These are phyloP conservation scores for Ceratitis capitata DNA, from an alignment of 1,140 invertebrate species.

Conservation along the genomic window DNA sequence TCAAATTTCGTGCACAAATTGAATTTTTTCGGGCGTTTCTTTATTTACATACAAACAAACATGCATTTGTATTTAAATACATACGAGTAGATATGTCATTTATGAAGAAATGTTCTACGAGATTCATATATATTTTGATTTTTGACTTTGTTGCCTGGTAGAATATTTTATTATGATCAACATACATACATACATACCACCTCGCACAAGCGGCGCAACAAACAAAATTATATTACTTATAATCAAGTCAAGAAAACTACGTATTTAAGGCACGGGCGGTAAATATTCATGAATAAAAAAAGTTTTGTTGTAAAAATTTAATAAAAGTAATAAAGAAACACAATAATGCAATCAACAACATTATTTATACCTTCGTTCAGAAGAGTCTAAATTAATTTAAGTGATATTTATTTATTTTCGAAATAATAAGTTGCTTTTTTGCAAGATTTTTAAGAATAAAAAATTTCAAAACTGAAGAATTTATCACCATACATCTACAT, in stretches of 20 bases:
- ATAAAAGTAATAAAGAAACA: too few species aligned
- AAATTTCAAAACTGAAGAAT: too few species aligned
- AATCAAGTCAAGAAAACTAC: background rate
- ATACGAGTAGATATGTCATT: too few species aligned
- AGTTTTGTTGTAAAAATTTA: too few species aligned
- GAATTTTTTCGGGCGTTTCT: background rate
- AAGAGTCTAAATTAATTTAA: too few species aligned
- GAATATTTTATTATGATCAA: background rate
- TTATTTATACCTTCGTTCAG: too few species aligned
- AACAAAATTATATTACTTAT: conserved; percentile 13
- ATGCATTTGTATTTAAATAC: background rate
- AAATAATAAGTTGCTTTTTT: too few species aligned
- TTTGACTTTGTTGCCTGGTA: background rate
- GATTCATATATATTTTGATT: conserved; percentile 6
- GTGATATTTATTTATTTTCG: too few species aligned
- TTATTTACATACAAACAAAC: background rate
- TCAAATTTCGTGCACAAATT: conserved; percentile 37
- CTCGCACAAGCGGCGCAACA: background rate
- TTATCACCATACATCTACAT: too few species aligned
- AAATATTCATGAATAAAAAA: background rate
- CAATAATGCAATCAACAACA: too few species aligned
- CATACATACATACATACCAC: background rate
- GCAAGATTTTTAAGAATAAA: too few species aligned
- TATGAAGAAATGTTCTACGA: background rate
- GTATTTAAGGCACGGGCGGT: background rate